Evolutionary conservation across 2,113 vertebrate species (phyloP), one percentile per base, ranked within the genome.

Genomic region (Sakesphorus luctuosus): DNA sequence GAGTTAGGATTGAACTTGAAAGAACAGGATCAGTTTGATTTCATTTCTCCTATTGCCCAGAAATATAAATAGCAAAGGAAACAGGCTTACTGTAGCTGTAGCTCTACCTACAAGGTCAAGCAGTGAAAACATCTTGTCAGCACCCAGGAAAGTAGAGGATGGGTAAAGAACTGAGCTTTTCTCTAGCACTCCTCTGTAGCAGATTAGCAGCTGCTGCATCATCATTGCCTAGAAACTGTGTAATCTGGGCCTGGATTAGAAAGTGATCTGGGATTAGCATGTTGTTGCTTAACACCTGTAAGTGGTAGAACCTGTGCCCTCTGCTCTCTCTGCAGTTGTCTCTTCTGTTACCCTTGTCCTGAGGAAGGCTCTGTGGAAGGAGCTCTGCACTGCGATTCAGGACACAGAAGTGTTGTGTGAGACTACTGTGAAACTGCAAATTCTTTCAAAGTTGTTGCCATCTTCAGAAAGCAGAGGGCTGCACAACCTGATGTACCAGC

Each of bases 391-490:
- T 10, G n/a, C 44, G 8, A 84, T 98, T 58, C 89, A 98, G 61
- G 90, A 95, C 52, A 52, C 84, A 1, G 77, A 94, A 11, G 65
- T 20, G 0, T 92, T 87, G 0, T 90, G 58, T 1, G 86, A 82
- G 8, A 61, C 96, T 6, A 31, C 76, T 11, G 85, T 94, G 26
- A 94, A 96, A 9, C 85, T 96, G 21, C 97, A 98, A 61, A 72
- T 98, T 26, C 96, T 99, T 20, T 92, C 98, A 0, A 97, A 96
- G 75, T 91, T 99, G 84, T 88, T 99, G 77, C 98, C 97, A 2
- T 91, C 98, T 74, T 96, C 92, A 7, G 97, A 97, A 84, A 94
- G 69, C 71, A 94, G 96, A 47, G 97, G 97, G 31, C 96, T 98
- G 31, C 15, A 2, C 14, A 84, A 91, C 44, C 93, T 99, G 13